Percentiles rank a stretch among this genome's conserved stretches.
phyloP scores from a whole-genome alignment of 2,797 vertebrate genomes.

The Cossypha dichroa region DNA sequence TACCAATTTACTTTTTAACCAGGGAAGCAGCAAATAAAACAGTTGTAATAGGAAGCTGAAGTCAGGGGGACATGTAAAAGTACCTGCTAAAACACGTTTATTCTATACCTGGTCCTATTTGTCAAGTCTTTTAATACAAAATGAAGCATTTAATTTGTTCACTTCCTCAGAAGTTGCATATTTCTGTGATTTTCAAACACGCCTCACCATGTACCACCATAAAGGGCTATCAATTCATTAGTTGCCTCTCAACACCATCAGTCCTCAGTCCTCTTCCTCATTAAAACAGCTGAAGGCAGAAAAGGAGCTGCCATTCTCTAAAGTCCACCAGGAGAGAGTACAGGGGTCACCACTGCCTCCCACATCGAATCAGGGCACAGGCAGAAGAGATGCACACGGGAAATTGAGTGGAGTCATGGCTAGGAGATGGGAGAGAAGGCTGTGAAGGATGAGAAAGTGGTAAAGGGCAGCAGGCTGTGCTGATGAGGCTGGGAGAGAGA shows the following conservation, averaged over 20 bases:
- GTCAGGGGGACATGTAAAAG: neutral
- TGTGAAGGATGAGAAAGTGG: neutral
- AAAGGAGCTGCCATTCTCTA: neutral
- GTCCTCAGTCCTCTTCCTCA: neutral
- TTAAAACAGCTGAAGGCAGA: neutral
- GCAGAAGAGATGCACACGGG: neutral
- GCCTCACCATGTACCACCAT: neutral
- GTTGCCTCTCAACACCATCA: neutral
- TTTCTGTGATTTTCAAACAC: neutral
- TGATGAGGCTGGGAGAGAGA: neutral
- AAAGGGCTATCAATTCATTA: neutral
- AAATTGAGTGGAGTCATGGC: fast-evolving
- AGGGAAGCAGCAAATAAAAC: neutral
- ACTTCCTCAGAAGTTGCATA: neutral
- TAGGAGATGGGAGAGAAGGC: neutral
- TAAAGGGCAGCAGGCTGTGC: neutral
- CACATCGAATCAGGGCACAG: fast-evolving
- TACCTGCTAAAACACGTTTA: neutral
- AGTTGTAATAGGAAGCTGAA: neutral
- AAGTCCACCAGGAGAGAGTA: neutral
- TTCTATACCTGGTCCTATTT: neutral
- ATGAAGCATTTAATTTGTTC: neutral
- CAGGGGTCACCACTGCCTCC: neutral
- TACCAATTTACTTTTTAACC: neutral
- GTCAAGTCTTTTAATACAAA: neutral